These are phyloP conservation scores for Mesopsocus fuscifrons DNA, from an alignment of 2,888 invertebrate genomes.

Conservation along the genomic window DNA sequence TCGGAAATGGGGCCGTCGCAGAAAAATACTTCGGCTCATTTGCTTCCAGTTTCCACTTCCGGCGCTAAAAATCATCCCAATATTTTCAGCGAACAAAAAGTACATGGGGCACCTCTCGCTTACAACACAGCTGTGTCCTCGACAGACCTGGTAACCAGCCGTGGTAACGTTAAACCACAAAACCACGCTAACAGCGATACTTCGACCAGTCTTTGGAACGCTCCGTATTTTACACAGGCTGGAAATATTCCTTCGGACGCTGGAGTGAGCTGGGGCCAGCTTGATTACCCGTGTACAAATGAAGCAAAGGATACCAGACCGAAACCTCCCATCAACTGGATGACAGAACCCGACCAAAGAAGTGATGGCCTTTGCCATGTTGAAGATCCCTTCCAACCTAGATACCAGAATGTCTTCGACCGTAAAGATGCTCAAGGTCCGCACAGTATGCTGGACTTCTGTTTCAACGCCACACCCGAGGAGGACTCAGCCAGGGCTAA, in stretches of 20 bases:
- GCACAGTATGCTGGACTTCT: neutral
- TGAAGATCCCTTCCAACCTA: constrained; percentile 3
- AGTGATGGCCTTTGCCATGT: neutral
- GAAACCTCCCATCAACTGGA: constrained; percentile 37
- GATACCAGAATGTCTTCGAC: neutral
- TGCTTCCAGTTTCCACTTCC: too few species aligned
- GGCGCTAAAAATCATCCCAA: too few species aligned
- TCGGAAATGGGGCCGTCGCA: too few species aligned
- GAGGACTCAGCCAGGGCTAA: neutral
- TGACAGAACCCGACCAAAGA: constrained; percentile 32
- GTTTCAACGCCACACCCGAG: neutral
- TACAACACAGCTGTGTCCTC: too few species aligned
- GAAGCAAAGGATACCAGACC: neutral
- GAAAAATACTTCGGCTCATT: too few species aligned
- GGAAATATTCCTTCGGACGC: neutral
- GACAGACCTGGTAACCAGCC: too few species aligned
- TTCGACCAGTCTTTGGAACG: too few species aligned
- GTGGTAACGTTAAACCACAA: too few species aligned
- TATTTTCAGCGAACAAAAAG: too few species aligned
- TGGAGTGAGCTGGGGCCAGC: neutral
- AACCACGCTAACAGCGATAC: too few species aligned
- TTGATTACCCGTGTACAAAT: neutral
- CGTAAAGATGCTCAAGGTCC: neutral
- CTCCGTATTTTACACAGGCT: too few species aligned
- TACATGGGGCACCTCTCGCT: too few species aligned